Evolutionary conservation across 2,888 invertebrate species (phyloP), one percentile per base, ranked within the genome.

Genomic region (Sminthurinus aureus): DNA sequence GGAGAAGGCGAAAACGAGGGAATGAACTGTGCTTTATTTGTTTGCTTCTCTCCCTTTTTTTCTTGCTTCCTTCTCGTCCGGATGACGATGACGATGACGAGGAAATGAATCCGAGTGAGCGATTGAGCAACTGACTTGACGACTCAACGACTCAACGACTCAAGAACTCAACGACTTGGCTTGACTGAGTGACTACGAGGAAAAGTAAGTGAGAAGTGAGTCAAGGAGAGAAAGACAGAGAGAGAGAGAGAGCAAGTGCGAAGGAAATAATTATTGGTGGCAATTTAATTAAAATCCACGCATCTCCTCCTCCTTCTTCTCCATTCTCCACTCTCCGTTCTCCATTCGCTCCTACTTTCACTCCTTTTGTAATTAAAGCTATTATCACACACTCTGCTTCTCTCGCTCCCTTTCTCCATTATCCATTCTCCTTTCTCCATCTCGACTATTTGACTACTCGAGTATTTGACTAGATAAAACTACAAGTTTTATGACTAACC

Each of bases 211-310:
- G 38, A 38, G 38, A 38, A 38, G 38, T n/a, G n/a, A n/a, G 8
- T 52, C 52, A 52, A 52, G 8, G 52, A 13, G 51, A 13, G 13
- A 52, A 52, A 13, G 8, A 38, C 22, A 75, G 75, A 75, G 38
- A 75, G 50, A 38, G 50, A 50, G 75, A 50, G 50, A 24, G 26
- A 74, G 74, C 2, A 20, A 51, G 75, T 38, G 51, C 18, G 75
- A 76, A 58, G 13, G 22, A 51, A 76, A 76, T 58, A 76, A 76
- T 52, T 75, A 51, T 75, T 24, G 76, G 52, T 51, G 50, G 52
- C 22, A 58, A 76, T 76, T 76, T 76, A 51, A 76, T 51, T 76
- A 20, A 76, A 76, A 76, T 76, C 52, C 76, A 58, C 20, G 20
- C 76, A 22, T 52, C 76, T 76, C 52, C 22, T n/a, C 52, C 0